Conservation (phyloP, 2,797 vertebrate genomes). For the Melanotaenia pygmaea region DNA sequence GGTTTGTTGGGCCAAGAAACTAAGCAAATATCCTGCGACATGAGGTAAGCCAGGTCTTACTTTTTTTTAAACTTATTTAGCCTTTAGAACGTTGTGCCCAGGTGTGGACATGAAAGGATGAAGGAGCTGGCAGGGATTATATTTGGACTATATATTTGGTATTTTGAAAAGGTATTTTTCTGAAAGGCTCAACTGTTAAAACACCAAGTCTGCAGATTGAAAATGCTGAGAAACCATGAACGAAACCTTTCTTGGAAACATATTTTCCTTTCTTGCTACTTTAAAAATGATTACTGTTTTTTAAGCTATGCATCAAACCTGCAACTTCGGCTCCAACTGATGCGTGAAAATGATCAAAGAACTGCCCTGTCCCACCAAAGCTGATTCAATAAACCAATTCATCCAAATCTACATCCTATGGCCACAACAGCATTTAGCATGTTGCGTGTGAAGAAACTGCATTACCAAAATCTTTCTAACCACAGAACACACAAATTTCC, state of each 20-base stretch:
- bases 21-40: constrained; percentile 80
- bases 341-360: constrained; percentile 36
- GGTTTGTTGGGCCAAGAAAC: constrained; percentile 60
- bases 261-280: constrained; percentile 63
- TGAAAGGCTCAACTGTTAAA: constrained; percentile 82
- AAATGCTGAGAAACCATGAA: constrained; percentile 78
- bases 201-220: constrained; percentile 59
- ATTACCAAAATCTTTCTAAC: constrained; percentile 55
- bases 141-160: constrained; percentile 83
- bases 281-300: constrained; percentile 46
- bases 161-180: constrained; percentile 72
- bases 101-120: constrained; percentile 84
- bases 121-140: constrained; percentile 71
- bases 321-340: constrained; percentile 40
- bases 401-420: constrained; percentile 65
- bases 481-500: constrained; percentile 63
- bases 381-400: constrained; percentile 59
- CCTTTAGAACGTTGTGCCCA: constrained; percentile 77
- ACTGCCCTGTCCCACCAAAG: constrained; percentile 36
- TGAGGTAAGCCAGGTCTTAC: constrained; percentile 71
- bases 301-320: constrained; percentile 40
- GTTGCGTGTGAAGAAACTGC: constrained; percentile 68
- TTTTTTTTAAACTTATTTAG: constrained; percentile 29
- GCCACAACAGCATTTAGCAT: constrained; percentile 31
- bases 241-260: constrained; percentile 69